Evolutionary conservation across 2,113 vertebrate genomes (phyloP).

Genomic region (Perca schrenkii): DNA sequence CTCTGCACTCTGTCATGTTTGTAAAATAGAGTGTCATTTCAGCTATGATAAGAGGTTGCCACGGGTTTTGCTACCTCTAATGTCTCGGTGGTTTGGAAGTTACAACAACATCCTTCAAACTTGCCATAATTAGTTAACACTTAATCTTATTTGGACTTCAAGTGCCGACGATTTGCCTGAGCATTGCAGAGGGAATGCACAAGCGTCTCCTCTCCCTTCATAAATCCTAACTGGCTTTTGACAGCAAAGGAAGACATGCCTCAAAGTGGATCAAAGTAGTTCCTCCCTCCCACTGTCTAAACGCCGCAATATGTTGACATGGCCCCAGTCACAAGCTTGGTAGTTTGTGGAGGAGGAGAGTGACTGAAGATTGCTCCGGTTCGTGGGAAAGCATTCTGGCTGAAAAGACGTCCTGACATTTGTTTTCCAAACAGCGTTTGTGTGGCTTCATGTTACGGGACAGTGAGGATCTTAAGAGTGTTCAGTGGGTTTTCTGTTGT

Average conservation of each 20-base stretch:
- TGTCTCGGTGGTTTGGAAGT: conserved; percentile 24
- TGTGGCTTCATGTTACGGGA: conserved; percentile 50
- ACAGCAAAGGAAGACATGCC: conserved; percentile 69
- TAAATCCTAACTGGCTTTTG: conserved; percentile 27
- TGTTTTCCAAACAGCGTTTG: conserved; percentile 68
- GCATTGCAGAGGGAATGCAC: conserved; percentile 2
- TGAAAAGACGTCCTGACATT: conserved; percentile 63
- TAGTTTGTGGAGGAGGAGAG: conserved; percentile 60
- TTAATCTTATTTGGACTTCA: conserved; percentile 23
- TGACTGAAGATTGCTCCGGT: conserved; percentile 44
- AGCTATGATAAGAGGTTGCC: conserved; percentile 19
- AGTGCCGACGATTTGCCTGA: neutral
- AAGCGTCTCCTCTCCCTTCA: conserved; percentile 23
- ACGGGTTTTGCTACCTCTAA: conserved; percentile 5
- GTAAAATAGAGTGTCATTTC: conserved; percentile 62
- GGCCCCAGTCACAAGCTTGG: conserved; percentile 57
- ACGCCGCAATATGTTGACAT: conserved; percentile 69
- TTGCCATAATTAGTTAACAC: conserved; percentile 15
- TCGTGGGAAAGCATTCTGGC: conserved; percentile 60
- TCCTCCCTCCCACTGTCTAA: conserved; percentile 52
- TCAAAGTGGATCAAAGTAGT: conserved; percentile 74
- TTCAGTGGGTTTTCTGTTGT: conserved; percentile 27
- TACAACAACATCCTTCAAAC: conserved; percentile 13
- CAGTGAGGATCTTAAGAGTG: conserved; percentile 13
- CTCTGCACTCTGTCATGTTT: conserved; percentile 65